Percentiles rank a stretch among this genome's conserved stretches.
Conservation (phyloP, 2,113 vertebrate genomes). For the Oriolus oriolus region DNA sequence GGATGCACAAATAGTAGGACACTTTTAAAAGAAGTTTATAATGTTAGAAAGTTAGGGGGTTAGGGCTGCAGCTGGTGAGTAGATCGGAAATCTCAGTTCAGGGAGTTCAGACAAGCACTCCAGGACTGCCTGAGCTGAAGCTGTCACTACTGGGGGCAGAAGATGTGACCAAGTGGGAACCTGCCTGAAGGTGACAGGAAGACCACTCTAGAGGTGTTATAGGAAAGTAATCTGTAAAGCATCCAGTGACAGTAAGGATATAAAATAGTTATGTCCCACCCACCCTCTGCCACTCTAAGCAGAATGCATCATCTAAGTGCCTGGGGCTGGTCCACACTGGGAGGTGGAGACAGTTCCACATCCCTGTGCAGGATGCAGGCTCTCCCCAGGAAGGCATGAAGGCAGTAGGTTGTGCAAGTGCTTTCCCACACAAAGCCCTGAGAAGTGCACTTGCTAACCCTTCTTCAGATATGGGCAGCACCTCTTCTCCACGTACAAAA, state of each 20-base stretch:
- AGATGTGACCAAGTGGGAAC: not conserved
- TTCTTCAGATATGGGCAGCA: not conserved
- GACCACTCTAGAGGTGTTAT: not conserved
- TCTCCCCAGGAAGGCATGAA: not conserved
- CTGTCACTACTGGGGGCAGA: not conserved
- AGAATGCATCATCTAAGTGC: not conserved
- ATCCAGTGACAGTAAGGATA: not conserved
- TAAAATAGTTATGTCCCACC: not conserved
- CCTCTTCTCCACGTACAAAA: not conserved
- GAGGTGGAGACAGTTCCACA: not conserved
- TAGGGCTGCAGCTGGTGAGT: not conserved
- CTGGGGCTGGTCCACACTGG: fast-evolving
- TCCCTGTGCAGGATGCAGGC: not conserved
- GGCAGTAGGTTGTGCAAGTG: not conserved
- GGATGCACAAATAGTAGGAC: not conserved
- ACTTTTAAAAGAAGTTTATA: not conserved
- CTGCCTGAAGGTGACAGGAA: not conserved
- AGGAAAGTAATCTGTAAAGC: not conserved
- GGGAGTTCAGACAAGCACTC: not conserved
- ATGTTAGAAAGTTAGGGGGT: not conserved
- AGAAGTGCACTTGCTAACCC: not conserved
- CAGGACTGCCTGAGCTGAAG: not conserved
- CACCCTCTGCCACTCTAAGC: not conserved
- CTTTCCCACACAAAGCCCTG: not conserved
- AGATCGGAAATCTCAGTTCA: not conserved